These are phyloP conservation scores for Characodon lateralis DNA, from an alignment of 2,797 vertebrate genomes.

Conservation along the genomic window DNA sequence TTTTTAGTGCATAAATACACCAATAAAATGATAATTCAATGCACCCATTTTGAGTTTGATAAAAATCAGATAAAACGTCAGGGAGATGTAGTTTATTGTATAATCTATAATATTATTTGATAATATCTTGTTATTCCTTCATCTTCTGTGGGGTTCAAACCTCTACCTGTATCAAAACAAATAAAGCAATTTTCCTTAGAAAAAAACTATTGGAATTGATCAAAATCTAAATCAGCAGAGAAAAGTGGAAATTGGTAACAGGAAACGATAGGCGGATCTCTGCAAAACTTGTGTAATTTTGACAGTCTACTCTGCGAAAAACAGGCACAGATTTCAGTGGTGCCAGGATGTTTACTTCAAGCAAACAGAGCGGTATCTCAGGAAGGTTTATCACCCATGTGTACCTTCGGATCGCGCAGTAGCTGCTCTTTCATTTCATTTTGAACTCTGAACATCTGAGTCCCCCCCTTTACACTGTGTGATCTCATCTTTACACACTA, in stretches of 20 bases:
- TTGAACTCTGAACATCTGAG: neutral
- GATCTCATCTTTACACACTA: slow-evolving; percentile 21
- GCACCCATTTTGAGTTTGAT: neutral
- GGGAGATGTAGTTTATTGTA: neutral
- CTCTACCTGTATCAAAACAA: neutral
- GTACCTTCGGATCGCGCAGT: neutral
- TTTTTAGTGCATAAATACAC: neutral
- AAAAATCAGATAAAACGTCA: neutral
- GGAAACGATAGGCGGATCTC: neutral
- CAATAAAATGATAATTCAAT: neutral
- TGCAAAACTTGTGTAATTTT: neutral
- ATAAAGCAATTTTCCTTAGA: neutral
- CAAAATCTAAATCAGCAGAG: neutral
- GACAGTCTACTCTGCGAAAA: neutral
- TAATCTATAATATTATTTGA: neutral
- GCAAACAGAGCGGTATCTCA: neutral
- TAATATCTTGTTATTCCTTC: no score
- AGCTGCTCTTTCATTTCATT: neutral
- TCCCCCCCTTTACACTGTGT: neutral
- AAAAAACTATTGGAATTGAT: neutral
- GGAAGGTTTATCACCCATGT: neutral
- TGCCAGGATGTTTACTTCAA: neutral
- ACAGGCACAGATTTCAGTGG: neutral
- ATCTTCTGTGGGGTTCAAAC: neutral
- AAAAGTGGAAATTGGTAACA: neutral